These are phyloP conservation scores for Datnioides undecimradiatus DNA, from an alignment of 2,113 vertebrate species.

Conservation along the genomic window DNA sequence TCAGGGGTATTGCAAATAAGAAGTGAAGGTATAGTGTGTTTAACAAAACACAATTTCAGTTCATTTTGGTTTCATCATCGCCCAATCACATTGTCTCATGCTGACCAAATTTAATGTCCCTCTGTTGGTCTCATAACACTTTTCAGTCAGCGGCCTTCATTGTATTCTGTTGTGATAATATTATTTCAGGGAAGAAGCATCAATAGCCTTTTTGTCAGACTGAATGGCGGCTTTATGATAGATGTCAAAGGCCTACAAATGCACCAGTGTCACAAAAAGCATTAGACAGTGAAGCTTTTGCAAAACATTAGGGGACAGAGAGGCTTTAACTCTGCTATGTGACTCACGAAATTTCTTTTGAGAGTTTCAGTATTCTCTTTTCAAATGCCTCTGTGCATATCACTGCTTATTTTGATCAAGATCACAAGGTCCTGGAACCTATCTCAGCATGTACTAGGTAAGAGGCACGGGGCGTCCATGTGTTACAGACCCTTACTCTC, in stretches of 20 bases:
- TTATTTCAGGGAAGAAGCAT: slow-evolving; percentile 62
- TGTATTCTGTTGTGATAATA: slow-evolving; percentile 59
- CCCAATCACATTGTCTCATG: neutral
- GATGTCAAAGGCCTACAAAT: slow-evolving; percentile 52
- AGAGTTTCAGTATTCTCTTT: slow-evolving; percentile 9
- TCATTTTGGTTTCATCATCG: neutral
- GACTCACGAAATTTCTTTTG: slow-evolving; percentile 6
- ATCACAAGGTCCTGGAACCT: neutral
- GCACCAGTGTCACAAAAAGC: slow-evolving; percentile 60
- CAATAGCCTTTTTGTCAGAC: slow-evolving; percentile 65
- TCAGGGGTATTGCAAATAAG: neutral
- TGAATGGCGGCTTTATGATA: slow-evolving; percentile 71
- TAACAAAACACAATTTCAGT: neutral
- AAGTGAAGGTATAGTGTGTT: neutral
- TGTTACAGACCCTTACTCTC: too few species aligned
- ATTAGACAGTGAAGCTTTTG: slow-evolving; percentile 42
- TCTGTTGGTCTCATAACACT: neutral
- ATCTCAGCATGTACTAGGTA: neutral
- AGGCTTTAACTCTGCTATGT: neutral
- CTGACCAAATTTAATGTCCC: neutral
- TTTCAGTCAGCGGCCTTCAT: slow-evolving; percentile 24
- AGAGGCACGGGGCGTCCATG: neutral
- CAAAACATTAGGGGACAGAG: slow-evolving; percentile 2
- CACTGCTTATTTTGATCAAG: neutral
- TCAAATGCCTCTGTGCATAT: neutral